phyloP scores from a whole-genome alignment of 2,888 invertebrate species.

The Andrena camellia region DNA sequence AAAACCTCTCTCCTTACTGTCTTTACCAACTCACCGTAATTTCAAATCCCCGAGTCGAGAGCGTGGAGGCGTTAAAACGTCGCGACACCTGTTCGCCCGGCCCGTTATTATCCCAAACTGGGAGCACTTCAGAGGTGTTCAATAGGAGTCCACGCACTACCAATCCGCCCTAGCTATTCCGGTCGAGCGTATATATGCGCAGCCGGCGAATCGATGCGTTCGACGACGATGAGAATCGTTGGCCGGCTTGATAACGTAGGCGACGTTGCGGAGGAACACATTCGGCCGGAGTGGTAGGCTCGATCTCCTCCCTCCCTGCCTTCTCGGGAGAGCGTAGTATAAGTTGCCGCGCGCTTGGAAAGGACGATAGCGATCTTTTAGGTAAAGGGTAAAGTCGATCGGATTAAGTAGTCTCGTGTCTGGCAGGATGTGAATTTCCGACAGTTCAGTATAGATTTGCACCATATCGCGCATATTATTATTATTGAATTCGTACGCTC shows the following conservation, averaged over 20 bases:
- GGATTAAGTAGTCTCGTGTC: background rate
- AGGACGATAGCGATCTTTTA: conserved; percentile 11
- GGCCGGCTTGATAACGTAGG: conserved; percentile 33
- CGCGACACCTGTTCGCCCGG: conserved; percentile 40
- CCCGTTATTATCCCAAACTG: background rate
- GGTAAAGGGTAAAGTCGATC: conserved; percentile 8
- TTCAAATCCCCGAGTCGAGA: conserved; percentile 1
- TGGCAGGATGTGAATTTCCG: background rate
- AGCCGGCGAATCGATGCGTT: conserved; percentile 2
- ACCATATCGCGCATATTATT: too few relatives aligned
- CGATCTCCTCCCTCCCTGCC: background rate
- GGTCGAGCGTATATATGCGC: conserved; percentile 37
- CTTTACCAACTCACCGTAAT: conserved; percentile 21
- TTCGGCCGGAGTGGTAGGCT: too few relatives aligned
- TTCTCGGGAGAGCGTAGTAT: background rate
- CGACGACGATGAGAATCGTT: conserved; percentile 21
- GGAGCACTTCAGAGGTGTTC: conserved; percentile 16
- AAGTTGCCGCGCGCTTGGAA: background rate
- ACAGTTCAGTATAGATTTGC: background rate
- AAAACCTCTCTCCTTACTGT: background rate
- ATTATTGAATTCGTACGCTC: too few relatives aligned
- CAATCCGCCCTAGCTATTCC: conserved; percentile 41
- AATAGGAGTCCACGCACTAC: conserved; percentile 40
- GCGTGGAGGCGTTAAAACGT: background rate
- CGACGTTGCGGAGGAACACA: background rate